Conservation (phyloP, 2,113 vertebrate genomes). For the Ochotona curzoniae region DNA sequence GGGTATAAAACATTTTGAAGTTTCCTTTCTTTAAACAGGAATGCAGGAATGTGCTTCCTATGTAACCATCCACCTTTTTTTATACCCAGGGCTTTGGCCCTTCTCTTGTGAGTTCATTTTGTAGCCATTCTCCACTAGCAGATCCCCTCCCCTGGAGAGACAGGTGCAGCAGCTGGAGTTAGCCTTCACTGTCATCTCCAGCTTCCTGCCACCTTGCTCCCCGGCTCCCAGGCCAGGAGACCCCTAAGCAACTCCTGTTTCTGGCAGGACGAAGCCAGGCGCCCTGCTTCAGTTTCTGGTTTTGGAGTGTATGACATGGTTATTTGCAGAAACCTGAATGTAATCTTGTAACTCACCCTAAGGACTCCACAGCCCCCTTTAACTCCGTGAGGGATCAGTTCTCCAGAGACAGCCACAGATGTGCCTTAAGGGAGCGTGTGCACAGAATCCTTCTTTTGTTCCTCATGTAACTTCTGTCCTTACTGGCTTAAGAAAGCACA, state of each 20-base stretch:
- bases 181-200: neutral
- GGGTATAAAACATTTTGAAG: neutral
- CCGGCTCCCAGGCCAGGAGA: neutral
- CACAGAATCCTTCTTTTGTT: neutral
- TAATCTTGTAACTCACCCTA: neutral
- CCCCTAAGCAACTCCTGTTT: neutral
- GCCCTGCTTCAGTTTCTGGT: neutral
- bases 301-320: neutral
- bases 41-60: neutral
- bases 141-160: neutral
- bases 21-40: neutral
- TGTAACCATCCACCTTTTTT: neutral
- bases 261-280: neutral
- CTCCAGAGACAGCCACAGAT: neutral
- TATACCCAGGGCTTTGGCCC: accelerated
- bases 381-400: neutral
- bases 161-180: neutral
- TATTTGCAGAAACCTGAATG: neutral
- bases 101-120: neutral
- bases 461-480: neutral
- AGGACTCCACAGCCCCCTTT: neutral
- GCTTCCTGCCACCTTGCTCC: neutral
- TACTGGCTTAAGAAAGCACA: neutral
- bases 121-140: neutral
- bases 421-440: neutral